These are phyloP conservation scores for Cacatua alba DNA, from an alignment of 2,113 vertebrate genomes.

Conservation along the genomic window DNA sequence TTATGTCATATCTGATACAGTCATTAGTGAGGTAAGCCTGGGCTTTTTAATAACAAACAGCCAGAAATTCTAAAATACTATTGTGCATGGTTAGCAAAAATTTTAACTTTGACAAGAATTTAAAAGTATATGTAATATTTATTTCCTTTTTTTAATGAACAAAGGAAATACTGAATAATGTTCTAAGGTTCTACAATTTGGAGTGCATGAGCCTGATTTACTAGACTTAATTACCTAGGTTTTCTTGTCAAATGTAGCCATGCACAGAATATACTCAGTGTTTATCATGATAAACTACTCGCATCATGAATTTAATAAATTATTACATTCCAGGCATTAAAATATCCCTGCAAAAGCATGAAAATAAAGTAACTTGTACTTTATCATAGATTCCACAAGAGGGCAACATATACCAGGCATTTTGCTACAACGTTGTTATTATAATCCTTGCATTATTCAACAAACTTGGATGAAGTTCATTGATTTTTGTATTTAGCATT, in stretches of 20 bases:
- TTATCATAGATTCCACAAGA: constrained; percentile 64
- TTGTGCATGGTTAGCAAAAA: neutral
- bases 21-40: neutral
- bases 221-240: neutral
- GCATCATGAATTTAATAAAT: neutral
- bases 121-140: neutral
- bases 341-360: neutral
- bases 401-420: constrained; percentile 69
- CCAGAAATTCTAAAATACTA: neutral
- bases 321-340: neutral
- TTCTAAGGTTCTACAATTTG: neutral
- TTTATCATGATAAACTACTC: neutral
- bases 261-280: neutral
- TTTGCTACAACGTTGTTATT: neutral
- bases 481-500: constrained; percentile 40
- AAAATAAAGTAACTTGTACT: neutral
- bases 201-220: neutral
- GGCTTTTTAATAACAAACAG: neutral
- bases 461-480: constrained; percentile 41
- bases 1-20: neutral
- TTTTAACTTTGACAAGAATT: neutral
- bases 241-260: neutral
- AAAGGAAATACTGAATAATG: neutral
- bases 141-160: neutral
- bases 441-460: neutral